These are phyloP conservation scores for Parelbella ahira DNA, from an alignment of 2,888 invertebrate species.

Conservation along the genomic window DNA sequence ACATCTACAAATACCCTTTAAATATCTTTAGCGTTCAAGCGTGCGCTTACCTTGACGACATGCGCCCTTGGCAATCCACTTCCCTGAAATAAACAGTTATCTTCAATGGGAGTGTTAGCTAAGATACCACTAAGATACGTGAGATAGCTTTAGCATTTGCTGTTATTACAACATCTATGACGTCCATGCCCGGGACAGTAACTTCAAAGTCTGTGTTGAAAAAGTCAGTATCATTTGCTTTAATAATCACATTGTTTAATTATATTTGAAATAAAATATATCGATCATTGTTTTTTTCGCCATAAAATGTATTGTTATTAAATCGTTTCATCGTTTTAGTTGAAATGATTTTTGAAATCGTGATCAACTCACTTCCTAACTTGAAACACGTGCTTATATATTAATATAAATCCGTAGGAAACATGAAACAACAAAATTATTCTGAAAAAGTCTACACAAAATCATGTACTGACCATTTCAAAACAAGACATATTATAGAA, in stretches of 20 bases:
- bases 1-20: constrained; percentile 3
- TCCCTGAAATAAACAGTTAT: constrained; percentile 69
- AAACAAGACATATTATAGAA: constrained; percentile 31
- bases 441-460: too few relatives aligned
- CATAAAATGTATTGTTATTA: too few relatives aligned
- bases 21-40: constrained; percentile 56
- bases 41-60: constrained; percentile 68
- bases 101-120: constrained; percentile 43
- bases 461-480: constrained; percentile 35
- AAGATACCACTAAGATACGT: constrained; percentile 29
- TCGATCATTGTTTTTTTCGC: too few relatives aligned
- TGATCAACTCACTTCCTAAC: too few relatives aligned
- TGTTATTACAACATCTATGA: constrained; percentile 68
- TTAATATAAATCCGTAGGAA: too few relatives aligned
- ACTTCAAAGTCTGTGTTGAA: constrained; percentile 46
- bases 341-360: too few relatives aligned
- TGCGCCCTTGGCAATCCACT: constrained; percentile 65
- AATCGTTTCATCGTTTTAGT: too few relatives aligned
- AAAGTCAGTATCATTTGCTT: constrained; percentile 28
- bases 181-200: constrained; percentile 74
- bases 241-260: not conserved
- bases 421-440: too few relatives aligned
- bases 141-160: constrained; percentile 47
- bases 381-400: too few relatives aligned
- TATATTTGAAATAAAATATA: too few relatives aligned